These are phyloP conservation scores for Gopherus flavomarginatus DNA, from an alignment of 2,113 vertebrate species.

Conservation along the genomic window DNA sequence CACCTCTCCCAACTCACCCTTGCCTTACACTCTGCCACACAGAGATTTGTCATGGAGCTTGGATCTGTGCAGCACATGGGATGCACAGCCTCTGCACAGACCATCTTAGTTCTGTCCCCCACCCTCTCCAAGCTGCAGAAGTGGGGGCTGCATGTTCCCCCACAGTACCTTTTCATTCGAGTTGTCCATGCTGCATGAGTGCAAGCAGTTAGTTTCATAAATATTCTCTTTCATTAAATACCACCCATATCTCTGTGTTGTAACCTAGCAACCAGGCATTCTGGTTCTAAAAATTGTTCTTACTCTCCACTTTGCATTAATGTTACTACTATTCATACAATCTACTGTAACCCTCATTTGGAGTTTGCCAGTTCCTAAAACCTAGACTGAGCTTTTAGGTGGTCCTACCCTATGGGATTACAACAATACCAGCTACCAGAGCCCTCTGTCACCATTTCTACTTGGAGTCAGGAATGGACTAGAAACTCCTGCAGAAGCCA, in stretches of 20 bases:
- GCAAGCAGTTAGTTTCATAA: background rate
- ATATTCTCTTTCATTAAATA: background rate
- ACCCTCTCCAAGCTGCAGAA: background rate
- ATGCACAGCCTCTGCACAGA: background rate
- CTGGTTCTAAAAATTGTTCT: slow-evolving; percentile 75
- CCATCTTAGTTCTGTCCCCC: background rate
- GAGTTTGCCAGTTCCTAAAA: background rate
- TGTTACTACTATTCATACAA: slow-evolving; percentile 79
- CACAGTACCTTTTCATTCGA: background rate
- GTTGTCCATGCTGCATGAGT: background rate
- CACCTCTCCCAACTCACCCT: background rate
- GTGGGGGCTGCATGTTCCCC: background rate
- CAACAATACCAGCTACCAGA: background rate
- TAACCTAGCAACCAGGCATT: slow-evolving; percentile 81
- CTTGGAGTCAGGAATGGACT: background rate
- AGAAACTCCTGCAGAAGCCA: background rate
- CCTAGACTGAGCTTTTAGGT: background rate
- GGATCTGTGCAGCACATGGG: background rate
- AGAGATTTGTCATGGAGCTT: background rate
- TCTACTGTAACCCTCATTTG: slow-evolving; percentile 34
- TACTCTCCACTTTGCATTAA: slow-evolving; percentile 70
- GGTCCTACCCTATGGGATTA: background rate
- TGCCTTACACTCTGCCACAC: background rate
- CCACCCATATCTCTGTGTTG: slow-evolving; percentile 54
- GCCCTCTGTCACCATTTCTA: background rate